Percentiles rank a stretch among this genome's conserved stretches.
These are phyloP conservation scores for Lutraria lutraria DNA, from an alignment of 2,888 invertebrate genomes.

Conservation along the genomic window DNA sequence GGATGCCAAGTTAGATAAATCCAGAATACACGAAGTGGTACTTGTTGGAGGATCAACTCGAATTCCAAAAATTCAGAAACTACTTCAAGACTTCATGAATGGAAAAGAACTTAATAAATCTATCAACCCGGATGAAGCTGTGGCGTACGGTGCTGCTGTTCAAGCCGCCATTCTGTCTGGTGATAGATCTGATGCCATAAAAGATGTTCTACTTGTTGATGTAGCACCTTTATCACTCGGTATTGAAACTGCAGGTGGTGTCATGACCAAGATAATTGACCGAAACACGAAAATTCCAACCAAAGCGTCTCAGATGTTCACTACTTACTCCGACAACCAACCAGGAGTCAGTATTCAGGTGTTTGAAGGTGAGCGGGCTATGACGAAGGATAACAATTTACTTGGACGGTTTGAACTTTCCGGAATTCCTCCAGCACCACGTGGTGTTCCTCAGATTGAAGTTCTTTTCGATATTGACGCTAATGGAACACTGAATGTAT, in stretches of 20 bases:
- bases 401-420: conserved; percentile 82
- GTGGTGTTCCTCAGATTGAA: conserved; percentile 83
- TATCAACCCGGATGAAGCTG: conserved; percentile 99
- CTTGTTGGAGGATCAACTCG: conserved; percentile 95
- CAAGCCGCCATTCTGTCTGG: conserved; percentile 91
- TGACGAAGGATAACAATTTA: conserved; percentile 96
- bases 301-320: conserved; percentile 89
- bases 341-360: conserved; percentile 88
- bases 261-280: conserved; percentile 80
- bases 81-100: conserved; percentile 90
- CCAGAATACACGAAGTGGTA: conserved; percentile 92
- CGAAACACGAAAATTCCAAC: conserved; percentile 85
- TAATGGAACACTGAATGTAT: conserved; percentile 91
- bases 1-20: conserved; percentile 93
- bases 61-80: conserved; percentile 98
- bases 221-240: conserved; percentile 86
- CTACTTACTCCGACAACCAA: conserved; percentile 96
- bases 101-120: conserved; percentile 97
- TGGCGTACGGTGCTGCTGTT: conserved; percentile 90
- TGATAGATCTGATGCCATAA: conserved; percentile 90
- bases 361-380: conserved; percentile 96
- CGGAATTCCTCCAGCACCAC: conserved; percentile 84
- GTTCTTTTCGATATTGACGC: conserved; percentile 95
- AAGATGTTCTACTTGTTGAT: conserved; percentile 94
- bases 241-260: conserved; percentile 89